phyloP scores from a whole-genome alignment of 2,113 vertebrate genomes.

The Tichodroma muraria region DNA sequence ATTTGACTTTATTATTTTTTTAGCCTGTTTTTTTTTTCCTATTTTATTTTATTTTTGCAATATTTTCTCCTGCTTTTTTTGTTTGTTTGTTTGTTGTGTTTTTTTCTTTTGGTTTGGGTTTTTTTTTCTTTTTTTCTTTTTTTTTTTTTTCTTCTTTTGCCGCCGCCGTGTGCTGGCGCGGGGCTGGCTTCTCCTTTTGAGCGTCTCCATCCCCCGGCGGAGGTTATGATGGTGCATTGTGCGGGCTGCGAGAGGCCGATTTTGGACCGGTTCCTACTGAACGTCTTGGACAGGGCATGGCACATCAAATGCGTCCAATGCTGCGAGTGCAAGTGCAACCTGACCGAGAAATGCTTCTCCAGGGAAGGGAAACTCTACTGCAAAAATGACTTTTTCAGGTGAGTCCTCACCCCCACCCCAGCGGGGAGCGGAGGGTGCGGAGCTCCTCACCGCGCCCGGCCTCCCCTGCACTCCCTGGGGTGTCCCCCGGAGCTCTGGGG shows the following conservation, averaged over 20 bases:
- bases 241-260: conserved; percentile 96
- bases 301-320: conserved; percentile 97
- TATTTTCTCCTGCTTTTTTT: background rate
- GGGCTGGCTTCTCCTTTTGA: background rate
- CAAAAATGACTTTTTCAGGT: conserved; percentile 98
- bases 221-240: conserved; percentile 97
- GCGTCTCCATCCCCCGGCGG: conserved; percentile 19
- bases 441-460: background rate
- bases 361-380: conserved; percentile 96
- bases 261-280: conserved; percentile 90
- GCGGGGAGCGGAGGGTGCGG: background rate
- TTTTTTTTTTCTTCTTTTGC: background rate
- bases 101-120: background rate
- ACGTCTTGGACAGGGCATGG: conserved; percentile 95
- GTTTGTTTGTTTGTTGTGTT: too few relatives aligned
- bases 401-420: conserved; percentile 25
- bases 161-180: background rate
- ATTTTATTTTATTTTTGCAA: background rate
- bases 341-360: conserved; percentile 96
- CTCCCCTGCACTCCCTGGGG: background rate
- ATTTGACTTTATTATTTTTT: background rate
- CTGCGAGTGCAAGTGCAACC: conserved; percentile 92
- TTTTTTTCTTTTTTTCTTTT: too few relatives aligned
- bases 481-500: background rate
- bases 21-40: background rate